phyloP scores from a whole-genome alignment of 2,797 vertebrate species.

The Lagorchestes hirsutus region DNA sequence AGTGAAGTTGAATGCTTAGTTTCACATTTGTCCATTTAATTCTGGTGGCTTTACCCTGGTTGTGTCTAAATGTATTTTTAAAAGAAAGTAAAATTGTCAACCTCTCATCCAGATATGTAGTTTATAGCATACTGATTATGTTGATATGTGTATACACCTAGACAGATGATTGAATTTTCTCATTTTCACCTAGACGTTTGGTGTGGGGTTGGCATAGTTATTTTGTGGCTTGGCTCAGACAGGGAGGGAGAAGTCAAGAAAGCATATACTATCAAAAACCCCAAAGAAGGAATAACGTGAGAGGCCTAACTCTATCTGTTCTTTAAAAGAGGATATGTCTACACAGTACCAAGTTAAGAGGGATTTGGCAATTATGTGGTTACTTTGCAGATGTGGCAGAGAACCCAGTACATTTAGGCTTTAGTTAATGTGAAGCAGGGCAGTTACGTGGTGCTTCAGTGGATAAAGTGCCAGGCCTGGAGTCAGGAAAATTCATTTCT shows the following conservation, averaged over 20 bases:
- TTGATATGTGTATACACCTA: background rate
- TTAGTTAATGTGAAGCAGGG: background rate
- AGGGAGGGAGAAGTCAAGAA: background rate
- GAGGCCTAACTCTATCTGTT: background rate
- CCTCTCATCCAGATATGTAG: slow-evolving; percentile 9
- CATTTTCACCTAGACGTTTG: background rate
- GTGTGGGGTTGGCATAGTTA: background rate
- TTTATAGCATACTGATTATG: slow-evolving; percentile 6
- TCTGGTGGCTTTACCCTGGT: background rate
- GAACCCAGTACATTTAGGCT: background rate
- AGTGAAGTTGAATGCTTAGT: background rate
- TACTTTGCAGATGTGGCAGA: background rate
- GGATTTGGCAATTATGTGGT: background rate
- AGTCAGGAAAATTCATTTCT: background rate
- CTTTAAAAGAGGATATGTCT: background rate
- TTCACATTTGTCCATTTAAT: background rate
- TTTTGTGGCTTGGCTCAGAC: background rate
- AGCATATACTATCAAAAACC: background rate
- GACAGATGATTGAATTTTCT: background rate
- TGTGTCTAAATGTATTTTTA: background rate
- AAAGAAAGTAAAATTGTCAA: slow-evolving; percentile 14
- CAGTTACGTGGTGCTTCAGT: background rate
- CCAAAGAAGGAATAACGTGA: background rate
- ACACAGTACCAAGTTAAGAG: background rate
- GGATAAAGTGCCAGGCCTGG: background rate